Conservation (phyloP, 2,797 vertebrate genomes). For the Lagorchestes hirsutus region DNA sequence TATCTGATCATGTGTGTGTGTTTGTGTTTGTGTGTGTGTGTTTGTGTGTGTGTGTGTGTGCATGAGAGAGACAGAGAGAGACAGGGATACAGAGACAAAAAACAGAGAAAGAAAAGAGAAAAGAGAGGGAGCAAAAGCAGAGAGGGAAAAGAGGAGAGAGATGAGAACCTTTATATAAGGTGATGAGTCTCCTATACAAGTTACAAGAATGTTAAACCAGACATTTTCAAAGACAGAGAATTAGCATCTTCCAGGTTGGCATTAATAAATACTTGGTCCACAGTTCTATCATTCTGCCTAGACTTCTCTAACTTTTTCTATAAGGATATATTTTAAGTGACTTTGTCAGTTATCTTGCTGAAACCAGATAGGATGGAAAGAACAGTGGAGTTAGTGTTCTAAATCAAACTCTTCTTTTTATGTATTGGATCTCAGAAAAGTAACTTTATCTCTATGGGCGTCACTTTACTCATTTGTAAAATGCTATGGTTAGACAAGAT, state of each 20-base stretch:
- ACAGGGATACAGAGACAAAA: too few species aligned
- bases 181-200: too few species aligned
- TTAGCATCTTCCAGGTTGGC: neutral
- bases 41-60: too few species aligned
- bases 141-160: too few species aligned
- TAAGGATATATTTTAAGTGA: neutral
- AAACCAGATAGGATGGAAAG: neutral
- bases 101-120: too few species aligned
- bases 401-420: too few species aligned
- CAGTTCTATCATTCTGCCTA: neutral
- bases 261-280: neutral
- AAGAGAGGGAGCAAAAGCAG: too few species aligned
- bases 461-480: neutral
- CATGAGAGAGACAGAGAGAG: too few species aligned
- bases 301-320: neutral
- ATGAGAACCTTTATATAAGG: too few species aligned
- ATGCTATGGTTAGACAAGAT: neutral
- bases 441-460: neutral
- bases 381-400: neutral
- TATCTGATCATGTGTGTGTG: too few species aligned
- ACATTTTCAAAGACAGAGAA: neutral
- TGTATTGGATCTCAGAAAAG: neutral
- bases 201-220: neutral
- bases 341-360: neutral
- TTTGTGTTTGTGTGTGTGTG: too few species aligned